Evolutionary conservation across 2,888 invertebrate genomes (phyloP).

Genomic region (Chloroclysta siterata): DNA sequence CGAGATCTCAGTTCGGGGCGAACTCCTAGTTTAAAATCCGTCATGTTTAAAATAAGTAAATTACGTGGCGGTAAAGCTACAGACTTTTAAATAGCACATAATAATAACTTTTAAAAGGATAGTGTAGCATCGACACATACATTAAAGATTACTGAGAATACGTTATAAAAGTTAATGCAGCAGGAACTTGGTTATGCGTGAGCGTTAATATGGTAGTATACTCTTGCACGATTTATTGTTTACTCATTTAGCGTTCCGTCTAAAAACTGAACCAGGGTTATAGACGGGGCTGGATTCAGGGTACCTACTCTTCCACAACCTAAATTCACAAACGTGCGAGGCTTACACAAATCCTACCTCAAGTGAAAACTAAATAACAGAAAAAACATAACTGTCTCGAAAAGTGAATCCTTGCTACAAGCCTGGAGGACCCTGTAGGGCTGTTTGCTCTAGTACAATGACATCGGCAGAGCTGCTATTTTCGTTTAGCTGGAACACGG

Average conservation of each 20-base stretch:
- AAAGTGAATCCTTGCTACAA: slow-evolving; percentile 17
- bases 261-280: slow-evolving; percentile 34
- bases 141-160: neutral
- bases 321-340: neutral
- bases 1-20: too few species aligned
- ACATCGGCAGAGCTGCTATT: slow-evolving; percentile 78
- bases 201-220: slow-evolving; percentile 13
- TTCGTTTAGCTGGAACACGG: slow-evolving; percentile 76
- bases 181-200: slow-evolving; percentile 16
- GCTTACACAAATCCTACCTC: neutral
- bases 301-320: neutral
- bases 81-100: neutral
- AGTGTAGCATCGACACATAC: neutral
- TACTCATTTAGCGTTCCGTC: slow-evolving; percentile 37
- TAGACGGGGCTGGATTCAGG: slow-evolving; percentile 8
- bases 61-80: neutral
- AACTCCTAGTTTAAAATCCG: too few species aligned
- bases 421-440: slow-evolving; percentile 51
- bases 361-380: neutral
- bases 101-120: neutral
- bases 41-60: neutral
- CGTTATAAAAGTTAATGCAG: slow-evolving; percentile 10
- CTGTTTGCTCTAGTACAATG: slow-evolving; percentile 76
- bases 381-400: neutral
- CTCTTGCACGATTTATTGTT: slow-evolving; percentile 29